These are phyloP conservation scores for Ectemnius lituratus DNA, from an alignment of 2,888 invertebrate species.

Conservation along the genomic window DNA sequence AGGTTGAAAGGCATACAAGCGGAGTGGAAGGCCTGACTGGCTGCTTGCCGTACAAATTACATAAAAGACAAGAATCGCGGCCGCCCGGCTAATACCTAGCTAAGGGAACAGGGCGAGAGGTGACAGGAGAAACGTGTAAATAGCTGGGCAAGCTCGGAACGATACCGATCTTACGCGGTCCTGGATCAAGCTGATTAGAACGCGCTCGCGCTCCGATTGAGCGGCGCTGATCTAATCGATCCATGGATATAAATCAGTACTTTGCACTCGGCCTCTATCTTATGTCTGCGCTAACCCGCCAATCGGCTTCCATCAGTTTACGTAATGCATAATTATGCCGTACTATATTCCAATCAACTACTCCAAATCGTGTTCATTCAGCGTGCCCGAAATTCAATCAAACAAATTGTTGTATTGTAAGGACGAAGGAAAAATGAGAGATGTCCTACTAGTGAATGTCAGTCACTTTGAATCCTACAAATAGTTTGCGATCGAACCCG, in stretches of 20 bases:
- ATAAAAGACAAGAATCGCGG: constrained; percentile 43
- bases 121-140: constrained; percentile 52
- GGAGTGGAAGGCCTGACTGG: not conserved
- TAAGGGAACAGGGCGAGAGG: constrained; percentile 33
- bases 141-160: constrained; percentile 42
- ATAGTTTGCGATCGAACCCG: too few relatives aligned
- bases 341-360: too few relatives aligned
- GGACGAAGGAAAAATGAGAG: too few relatives aligned
- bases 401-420: too few relatives aligned
- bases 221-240: constrained; percentile 53
- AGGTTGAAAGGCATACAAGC: not conserved
- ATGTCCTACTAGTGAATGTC: too few relatives aligned
- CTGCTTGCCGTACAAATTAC: constrained; percentile 26
- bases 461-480: too few relatives aligned
- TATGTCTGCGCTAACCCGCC: constrained; percentile 34
- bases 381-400: too few relatives aligned
- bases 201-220: constrained; percentile 38
- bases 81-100: not conserved
- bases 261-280: constrained; percentile 38
- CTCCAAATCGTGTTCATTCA: too few relatives aligned
- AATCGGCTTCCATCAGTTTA: constrained; percentile 31
- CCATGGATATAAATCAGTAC: constrained; percentile 67
- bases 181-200: constrained; percentile 38
- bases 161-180: constrained; percentile 60
- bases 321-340: constrained; percentile 13